These are phyloP conservation scores for Todiramphus saurophagus DNA, from an alignment of 2,113 vertebrate genomes.

Conservation along the genomic window DNA sequence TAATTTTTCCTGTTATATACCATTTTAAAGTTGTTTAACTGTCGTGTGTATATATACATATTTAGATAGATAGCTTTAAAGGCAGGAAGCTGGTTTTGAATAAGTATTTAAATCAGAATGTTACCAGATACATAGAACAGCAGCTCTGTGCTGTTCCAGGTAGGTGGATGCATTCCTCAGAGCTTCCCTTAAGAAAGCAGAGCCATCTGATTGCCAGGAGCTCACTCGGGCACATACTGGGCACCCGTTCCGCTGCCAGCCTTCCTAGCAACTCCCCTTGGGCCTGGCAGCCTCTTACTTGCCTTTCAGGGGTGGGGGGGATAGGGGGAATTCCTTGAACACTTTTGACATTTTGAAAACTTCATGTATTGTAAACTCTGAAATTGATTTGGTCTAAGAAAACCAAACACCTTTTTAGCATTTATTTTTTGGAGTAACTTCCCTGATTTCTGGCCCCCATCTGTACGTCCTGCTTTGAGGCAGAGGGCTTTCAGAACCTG, in stretches of 20 bases:
- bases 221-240: background rate
- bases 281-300: background rate
- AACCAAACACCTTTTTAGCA: background rate
- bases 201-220: background rate
- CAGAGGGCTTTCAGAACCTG: background rate
- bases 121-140: background rate
- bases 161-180: background rate
- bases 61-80: background rate
- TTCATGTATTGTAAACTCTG: background rate
- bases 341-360: background rate
- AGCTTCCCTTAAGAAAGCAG: background rate
- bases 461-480: background rate
- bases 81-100: conserved; percentile 47
- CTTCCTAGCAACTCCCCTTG: fast-evolving
- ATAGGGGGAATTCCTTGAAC: background rate
- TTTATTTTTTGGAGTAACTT: background rate
- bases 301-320: background rate
- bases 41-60: background rate
- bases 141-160: background rate
- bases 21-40: conserved; percentile 5
- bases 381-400: background rate
- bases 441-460: background rate
- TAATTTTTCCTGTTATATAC: background rate
- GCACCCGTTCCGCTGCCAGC: background rate
- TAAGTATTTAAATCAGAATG: conserved; percentile 16